phyloP scores from a whole-genome alignment of 1,140 invertebrate species.

The Orchestia grillus region DNA sequence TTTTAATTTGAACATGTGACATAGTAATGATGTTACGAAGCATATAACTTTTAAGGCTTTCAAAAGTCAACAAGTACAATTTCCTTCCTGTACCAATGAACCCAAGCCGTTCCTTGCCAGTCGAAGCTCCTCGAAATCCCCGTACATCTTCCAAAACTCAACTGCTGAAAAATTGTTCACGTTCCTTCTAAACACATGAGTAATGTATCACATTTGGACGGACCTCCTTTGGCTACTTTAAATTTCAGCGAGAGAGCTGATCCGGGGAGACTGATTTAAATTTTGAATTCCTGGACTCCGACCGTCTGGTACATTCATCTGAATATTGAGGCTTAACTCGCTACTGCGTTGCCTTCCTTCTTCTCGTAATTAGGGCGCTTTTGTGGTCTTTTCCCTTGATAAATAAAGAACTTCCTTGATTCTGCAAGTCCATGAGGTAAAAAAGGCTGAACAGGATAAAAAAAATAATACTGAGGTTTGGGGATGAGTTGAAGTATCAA shows the following conservation, averaged over 20 bases:
- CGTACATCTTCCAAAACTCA: neutral
- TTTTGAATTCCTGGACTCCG: slow-evolving; percentile 14
- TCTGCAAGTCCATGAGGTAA: neutral
- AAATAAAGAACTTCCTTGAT: neutral
- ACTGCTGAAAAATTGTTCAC: neutral
- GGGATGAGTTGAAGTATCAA: neutral
- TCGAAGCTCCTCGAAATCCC: neutral
- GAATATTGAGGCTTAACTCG: neutral
- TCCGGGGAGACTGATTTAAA: slow-evolving; percentile 28
- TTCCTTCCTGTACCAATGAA: neutral
- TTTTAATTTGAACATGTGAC: no score
- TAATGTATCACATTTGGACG: slow-evolving; percentile 36
- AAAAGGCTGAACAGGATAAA: neutral
- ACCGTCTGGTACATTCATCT: neutral
- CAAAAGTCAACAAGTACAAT: neutral
- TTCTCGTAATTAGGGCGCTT: neutral
- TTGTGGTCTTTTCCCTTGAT: neutral
- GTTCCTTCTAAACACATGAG: slow-evolving; percentile 16
- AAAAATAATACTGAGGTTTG: neutral
- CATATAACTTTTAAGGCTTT: neutral
- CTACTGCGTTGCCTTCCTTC: neutral
- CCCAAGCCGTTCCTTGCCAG: neutral
- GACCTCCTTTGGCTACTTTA: neutral
- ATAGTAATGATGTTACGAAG: no score
- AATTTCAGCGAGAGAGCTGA: slow-evolving; percentile 42